Evolutionary conservation across 2,888 invertebrate species (phyloP).

Genomic region (Sceliomorpha sp.): DNA sequence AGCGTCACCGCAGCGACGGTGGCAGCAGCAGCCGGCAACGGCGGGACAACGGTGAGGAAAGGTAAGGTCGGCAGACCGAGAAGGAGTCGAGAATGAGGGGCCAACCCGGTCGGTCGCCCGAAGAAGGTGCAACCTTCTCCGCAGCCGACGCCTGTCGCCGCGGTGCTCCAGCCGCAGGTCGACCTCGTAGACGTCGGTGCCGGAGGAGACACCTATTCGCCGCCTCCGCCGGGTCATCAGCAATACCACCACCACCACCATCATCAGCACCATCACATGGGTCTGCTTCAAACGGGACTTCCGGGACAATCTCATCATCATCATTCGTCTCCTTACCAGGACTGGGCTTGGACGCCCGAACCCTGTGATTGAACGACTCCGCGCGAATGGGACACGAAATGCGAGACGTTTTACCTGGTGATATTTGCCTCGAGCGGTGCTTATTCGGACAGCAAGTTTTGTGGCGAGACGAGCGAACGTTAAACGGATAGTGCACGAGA

Average conservation of each 20-base stretch:
- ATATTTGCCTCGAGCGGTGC: background rate
- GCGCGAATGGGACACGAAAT: background rate
- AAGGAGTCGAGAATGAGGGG: slow-evolving; percentile 92
- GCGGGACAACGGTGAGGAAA: slow-evolving; percentile 86
- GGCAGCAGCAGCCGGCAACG: slow-evolving; percentile 85
- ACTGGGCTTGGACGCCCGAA: slow-evolving; percentile 73
- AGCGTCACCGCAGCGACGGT: slow-evolving; percentile 84
- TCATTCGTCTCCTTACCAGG: slow-evolving; percentile 65
- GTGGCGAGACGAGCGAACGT: too few relatives aligned
- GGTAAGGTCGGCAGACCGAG: slow-evolving; percentile 94
- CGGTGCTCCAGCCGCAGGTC: slow-evolving; percentile 63
- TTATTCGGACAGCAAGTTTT: too few relatives aligned
- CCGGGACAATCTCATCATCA: slow-evolving; percentile 54
- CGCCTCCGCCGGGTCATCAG: slow-evolving; percentile 80
- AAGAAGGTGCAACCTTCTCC: slow-evolving; percentile 77
- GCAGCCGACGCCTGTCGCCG: slow-evolving; percentile 66
- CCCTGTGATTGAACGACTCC: slow-evolving; percentile 70
- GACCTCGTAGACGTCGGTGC: slow-evolving; percentile 70
- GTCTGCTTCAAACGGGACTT: slow-evolving; percentile 64
- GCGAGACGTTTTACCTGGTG: background rate
- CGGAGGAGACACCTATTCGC: slow-evolving; percentile 76
- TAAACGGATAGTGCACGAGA: too few relatives aligned
- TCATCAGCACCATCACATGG: slow-evolving; percentile 70
- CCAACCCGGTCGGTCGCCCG: slow-evolving; percentile 80
- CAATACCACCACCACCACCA: slow-evolving; percentile 72